These are phyloP conservation scores for Oscheius myriophilus DNA, from an alignment of 2,888 invertebrate species.

Conservation along the genomic window DNA sequence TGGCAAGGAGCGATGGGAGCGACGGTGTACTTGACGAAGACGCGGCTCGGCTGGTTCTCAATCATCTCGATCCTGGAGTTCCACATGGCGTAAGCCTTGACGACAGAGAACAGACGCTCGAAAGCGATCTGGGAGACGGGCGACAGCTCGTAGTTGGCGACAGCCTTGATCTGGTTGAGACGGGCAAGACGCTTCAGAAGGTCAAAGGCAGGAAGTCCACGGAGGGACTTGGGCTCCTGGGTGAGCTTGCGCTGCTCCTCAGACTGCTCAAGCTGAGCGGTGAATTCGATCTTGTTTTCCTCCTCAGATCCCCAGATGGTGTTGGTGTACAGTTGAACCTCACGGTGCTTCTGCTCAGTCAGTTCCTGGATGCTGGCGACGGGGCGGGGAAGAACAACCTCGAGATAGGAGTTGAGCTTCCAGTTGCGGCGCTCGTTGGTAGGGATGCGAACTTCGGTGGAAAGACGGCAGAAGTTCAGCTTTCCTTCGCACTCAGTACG, in stretches of 20 bases:
- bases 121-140: constrained; percentile 40
- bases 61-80: constrained; percentile 29
- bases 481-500: constrained; percentile 36
- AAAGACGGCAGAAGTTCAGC: constrained; percentile 38
- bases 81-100: constrained; percentile 60
- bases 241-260: constrained; percentile 40
- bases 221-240: constrained; percentile 26
- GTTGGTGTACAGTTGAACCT: constrained; percentile 39
- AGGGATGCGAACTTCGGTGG: constrained; percentile 29
- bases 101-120: constrained; percentile 42
- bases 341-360: constrained; percentile 50
- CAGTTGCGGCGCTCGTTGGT: constrained; percentile 48
- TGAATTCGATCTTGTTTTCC: constrained; percentile 42
- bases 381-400: constrained; percentile 45
- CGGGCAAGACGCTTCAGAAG: constrained; percentile 41
- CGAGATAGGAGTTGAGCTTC: constrained; percentile 45
- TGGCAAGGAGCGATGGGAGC: constrained; percentile 60
- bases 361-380: constrained; percentile 41
- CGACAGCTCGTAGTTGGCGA: constrained; percentile 53
- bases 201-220: constrained; percentile 42
- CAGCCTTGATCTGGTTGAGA: constrained; percentile 46
- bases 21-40: constrained; percentile 50
- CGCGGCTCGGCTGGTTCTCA: constrained; percentile 41
- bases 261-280: constrained; percentile 45
- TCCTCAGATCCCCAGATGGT: constrained; percentile 49